Evolutionary conservation across 92 coral and sea anemone genomes (phyloP).

Genomic region (Phymanthus crucifer): DNA sequence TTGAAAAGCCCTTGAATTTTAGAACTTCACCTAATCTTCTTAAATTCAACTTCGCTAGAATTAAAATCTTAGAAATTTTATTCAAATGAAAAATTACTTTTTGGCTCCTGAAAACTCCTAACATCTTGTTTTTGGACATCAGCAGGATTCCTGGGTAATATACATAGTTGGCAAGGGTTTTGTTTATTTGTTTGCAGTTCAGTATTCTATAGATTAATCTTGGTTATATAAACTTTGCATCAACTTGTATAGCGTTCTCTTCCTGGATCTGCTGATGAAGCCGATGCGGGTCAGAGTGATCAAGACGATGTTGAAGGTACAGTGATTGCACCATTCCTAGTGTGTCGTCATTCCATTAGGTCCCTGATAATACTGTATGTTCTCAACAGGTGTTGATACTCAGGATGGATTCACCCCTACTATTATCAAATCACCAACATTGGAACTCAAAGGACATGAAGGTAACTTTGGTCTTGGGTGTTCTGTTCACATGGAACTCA

Average conservation of each 20-base stretch:
- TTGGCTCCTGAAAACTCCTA: too few species aligned
- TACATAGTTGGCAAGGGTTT: too few species aligned
- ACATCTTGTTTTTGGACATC: too few species aligned
- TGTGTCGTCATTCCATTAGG: not conserved
- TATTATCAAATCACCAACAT: constrained; percentile 64
- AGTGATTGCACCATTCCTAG: not conserved
- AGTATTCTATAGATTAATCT: not conserved
- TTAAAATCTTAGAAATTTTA: too few species aligned
- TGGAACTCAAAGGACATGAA: constrained; percentile 90
- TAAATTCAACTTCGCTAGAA: too few species aligned
- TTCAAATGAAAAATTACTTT: too few species aligned
- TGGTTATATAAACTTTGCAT: too few species aligned
- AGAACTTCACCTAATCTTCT: too few species aligned
- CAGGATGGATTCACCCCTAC: constrained; percentile 77
- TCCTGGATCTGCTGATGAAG: constrained; percentile 92
- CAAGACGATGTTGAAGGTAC: constrained; percentile 85
- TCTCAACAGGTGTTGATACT: constrained; percentile 64
- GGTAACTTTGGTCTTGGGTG: constrained; percentile 40
- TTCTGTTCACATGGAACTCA: not conserved
- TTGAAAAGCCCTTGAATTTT: too few species aligned
- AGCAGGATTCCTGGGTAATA: too few species aligned
- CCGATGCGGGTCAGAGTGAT: constrained; percentile 75
- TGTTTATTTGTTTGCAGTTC: not conserved
- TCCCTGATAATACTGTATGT: not conserved
- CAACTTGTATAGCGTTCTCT: constrained; percentile 58